Percentiles rank a stretch among this genome's conserved stretches.
Evolutionary conservation across 2,888 invertebrate genomes (phyloP).

Genomic region (Epinotia nisella): DNA sequence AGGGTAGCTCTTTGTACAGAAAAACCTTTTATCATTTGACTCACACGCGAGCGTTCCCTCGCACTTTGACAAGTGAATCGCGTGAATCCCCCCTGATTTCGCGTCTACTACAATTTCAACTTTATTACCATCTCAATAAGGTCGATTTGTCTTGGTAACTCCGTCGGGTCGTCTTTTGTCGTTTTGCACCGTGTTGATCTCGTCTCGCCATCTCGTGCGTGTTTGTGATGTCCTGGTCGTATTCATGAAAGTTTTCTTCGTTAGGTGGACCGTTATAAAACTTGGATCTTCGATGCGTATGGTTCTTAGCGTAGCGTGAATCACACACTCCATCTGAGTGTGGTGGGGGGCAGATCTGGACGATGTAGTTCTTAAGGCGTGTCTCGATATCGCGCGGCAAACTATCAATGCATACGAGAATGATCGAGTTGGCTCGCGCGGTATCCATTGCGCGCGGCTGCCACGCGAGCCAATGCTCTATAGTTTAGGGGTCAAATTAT

Average conservation of each 20-base stretch:
- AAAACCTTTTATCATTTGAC: slow-evolving; percentile 23
- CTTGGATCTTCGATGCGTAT: too few species aligned
- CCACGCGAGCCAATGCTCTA: too few species aligned
- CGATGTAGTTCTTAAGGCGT: too few species aligned
- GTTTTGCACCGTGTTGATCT: slow-evolving; percentile 39
- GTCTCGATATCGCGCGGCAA: too few species aligned
- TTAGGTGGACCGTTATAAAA: neutral
- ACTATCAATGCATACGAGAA: too few species aligned
- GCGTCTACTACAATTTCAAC: neutral
- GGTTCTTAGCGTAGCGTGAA: neutral
- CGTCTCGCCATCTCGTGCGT: slow-evolving; percentile 43
- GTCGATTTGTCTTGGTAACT: neutral
- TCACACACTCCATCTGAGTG: too few species aligned
- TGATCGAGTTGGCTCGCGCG: too few species aligned
- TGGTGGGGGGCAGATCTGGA: too few species aligned
- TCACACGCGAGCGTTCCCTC: slow-evolving; percentile 23
- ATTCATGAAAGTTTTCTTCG: neutral
- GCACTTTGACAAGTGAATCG: slow-evolving; percentile 29
- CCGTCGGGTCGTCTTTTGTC: slow-evolving; percentile 11
- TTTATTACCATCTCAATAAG: neutral
- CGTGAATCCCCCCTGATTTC: slow-evolving; percentile 16
- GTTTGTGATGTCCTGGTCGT: neutral
- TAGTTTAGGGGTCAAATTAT: too few species aligned
- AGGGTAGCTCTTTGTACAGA: slow-evolving; percentile 10
- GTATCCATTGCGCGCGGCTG: too few species aligned